These are phyloP conservation scores for Centropyge bicolor DNA, from an alignment of 2,797 vertebrate species.

Conservation along the genomic window DNA sequence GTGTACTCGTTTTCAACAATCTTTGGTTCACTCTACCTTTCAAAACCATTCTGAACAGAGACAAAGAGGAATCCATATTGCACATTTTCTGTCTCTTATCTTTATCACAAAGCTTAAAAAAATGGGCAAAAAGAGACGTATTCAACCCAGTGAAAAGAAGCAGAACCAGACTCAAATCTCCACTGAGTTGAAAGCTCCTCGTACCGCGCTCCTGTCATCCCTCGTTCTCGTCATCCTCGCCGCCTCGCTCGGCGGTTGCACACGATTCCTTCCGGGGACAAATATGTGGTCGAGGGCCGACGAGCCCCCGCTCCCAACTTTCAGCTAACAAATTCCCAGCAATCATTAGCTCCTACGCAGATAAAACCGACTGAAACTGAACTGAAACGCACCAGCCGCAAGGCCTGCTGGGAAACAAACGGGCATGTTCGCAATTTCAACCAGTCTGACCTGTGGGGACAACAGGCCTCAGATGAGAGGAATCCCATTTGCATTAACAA, in stretches of 20 bases:
- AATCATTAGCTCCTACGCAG: conserved; percentile 32
- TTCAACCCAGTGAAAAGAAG: conserved; percentile 11
- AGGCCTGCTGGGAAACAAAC: conserved; percentile 2
- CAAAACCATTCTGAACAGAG: no score
- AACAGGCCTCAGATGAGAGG: conserved; percentile 4
- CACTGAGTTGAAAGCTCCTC: neutral
- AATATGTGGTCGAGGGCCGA: no score
- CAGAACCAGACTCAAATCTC: conserved; percentile 17
- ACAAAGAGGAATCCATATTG: neutral
- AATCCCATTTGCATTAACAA: conserved; percentile 19
- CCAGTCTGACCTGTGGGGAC: conserved; percentile 23
- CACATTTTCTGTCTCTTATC: neutral
- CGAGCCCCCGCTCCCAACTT: neutral
- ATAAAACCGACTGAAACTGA: conserved; percentile 30
- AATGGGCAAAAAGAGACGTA: neutral
- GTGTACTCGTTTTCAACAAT: no score
- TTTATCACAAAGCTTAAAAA: neutral
- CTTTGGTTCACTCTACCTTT: no score
- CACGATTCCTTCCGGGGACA: conserved; percentile 31
- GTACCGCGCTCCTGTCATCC: conserved; percentile 4
- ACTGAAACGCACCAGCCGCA: neutral
- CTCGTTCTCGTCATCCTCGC: conserved; percentile 34
- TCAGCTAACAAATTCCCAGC: conserved; percentile 41
- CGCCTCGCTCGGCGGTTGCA: conserved; percentile 19
- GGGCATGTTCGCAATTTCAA: conserved; percentile 1